phyloP scores from a whole-genome alignment of 2,113 vertebrate genomes.

The Aplodontia rufa region DNA sequence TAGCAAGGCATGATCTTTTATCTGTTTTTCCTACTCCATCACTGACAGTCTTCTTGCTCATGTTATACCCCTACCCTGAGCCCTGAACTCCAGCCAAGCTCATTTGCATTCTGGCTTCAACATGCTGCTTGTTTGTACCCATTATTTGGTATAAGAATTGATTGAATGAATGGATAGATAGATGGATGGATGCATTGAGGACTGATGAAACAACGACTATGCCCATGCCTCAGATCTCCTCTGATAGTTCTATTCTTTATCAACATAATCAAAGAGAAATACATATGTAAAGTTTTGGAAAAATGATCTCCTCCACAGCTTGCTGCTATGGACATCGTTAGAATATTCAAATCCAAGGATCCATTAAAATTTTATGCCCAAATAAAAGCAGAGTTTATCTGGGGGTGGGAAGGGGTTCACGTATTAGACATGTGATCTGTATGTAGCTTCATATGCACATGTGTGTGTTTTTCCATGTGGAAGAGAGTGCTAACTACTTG shows the following conservation, averaged over 20 bases:
- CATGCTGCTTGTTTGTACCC: not conserved
- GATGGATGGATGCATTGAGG: not conserved
- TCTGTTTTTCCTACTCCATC: not conserved
- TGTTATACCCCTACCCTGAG: not conserved
- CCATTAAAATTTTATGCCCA: no score
- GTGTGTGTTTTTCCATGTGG: not conserved
- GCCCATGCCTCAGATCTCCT: not conserved
- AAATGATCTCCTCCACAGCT: not conserved
- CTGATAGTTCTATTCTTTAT: not conserved
- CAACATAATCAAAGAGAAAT: not conserved
- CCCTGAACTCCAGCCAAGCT: not conserved
- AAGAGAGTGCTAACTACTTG: not conserved
- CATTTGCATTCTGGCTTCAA: not conserved
- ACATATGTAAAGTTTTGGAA: not conserved
- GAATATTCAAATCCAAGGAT: no score
- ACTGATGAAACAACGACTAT: not conserved
- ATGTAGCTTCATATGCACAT: not conserved
- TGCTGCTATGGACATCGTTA: no score
- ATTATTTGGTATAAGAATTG: not conserved
- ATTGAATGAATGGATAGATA: not conserved
- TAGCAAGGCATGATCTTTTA: not conserved
- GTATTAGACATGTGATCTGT: not conserved
- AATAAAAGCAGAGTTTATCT: no score
- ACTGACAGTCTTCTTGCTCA: not conserved
- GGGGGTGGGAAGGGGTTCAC: no score